Evolutionary conservation across 1,140 invertebrate genomes (phyloP), one percentile per base, ranked within the genome.

Genomic region (Triops cancriformis): DNA sequence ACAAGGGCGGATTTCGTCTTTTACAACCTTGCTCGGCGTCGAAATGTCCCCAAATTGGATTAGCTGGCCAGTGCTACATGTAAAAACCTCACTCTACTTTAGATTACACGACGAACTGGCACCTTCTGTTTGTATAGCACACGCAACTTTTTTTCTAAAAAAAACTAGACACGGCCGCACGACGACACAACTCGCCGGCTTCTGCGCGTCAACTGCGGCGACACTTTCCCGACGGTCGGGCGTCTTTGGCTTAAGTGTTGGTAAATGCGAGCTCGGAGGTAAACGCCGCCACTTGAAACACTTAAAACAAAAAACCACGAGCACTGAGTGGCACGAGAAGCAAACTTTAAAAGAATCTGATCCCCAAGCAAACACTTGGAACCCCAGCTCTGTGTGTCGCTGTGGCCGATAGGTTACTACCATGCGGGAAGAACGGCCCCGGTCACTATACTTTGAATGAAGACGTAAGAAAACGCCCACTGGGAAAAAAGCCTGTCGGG

Each of bases 401-500:
- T 18, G 18, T 14, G 51, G 10, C 51, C 23, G 51, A 18, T 64
- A 14, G 51, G 23, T 64, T 64, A 64, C 51, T 64, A 64, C 51
- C 51, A 64, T 18, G 51, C 51, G 51, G 7, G 51, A 18, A 64
- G 23, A 64, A 64, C 14, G 6, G 23, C 51, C 9, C 18, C 14
- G 51, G 51, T 64, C 51, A 64, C 51, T 64, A 64, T 64, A 64
- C 51, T 64, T 64, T 64, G 51, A 64, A 64, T 64, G 51, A 64
- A 64, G 51, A 64, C 51, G 51, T 64, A 64, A 64, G 51, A 64
- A 64, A 11, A 64, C 51, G 51, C 51, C 51, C n/a, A 64, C 51
- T 64, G 14, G 43, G 3, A 64, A 64, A 51, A 64, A 64, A 64
- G 51, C n/a, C 51, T 64, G 51, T 64, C 23, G 51, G n/a, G 23